These are phyloP conservation scores for Bimastos eiseni DNA, from an alignment of 2,888 invertebrate species.

Conservation along the genomic window DNA sequence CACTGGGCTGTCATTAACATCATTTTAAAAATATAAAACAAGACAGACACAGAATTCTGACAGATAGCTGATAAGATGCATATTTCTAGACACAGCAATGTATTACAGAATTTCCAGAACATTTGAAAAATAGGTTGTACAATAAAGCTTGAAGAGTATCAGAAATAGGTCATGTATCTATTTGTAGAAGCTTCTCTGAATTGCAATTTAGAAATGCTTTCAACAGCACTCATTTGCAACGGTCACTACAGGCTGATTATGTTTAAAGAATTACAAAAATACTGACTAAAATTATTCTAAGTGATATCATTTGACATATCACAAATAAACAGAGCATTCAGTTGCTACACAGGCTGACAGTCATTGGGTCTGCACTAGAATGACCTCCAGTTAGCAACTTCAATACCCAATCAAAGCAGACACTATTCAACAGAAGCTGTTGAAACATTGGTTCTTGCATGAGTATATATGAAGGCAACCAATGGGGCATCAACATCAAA, in stretches of 20 bases:
- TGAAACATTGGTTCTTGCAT: too few relatives aligned
- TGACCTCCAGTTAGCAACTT: neutral
- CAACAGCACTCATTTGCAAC: neutral
- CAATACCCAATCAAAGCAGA: neutral
- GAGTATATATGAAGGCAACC: too few relatives aligned
- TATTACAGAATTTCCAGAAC: neutral
- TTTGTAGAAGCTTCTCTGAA: slow-evolving; percentile 6
- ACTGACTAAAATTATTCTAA: neutral
- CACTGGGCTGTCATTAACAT: neutral
- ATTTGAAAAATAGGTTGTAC: neutral
- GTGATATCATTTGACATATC: neutral
- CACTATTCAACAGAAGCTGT: neutral
- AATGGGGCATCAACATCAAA: too few relatives aligned
- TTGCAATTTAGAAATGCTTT: neutral
- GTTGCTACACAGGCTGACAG: neutral
- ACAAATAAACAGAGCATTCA: neutral
- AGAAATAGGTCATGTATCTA: neutral
- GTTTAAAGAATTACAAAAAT: neutral
- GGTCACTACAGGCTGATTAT: neutral
- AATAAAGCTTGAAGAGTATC: slow-evolving; percentile 5
- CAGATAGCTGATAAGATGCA: neutral
- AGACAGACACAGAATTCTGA: neutral
- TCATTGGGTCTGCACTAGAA: too few relatives aligned
- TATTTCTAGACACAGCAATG: neutral
- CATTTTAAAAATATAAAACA: slow-evolving; percentile 9